Evolutionary conservation across 2,113 vertebrate species (phyloP).

Genomic region (Nothoprocta perdicaria): DNA sequence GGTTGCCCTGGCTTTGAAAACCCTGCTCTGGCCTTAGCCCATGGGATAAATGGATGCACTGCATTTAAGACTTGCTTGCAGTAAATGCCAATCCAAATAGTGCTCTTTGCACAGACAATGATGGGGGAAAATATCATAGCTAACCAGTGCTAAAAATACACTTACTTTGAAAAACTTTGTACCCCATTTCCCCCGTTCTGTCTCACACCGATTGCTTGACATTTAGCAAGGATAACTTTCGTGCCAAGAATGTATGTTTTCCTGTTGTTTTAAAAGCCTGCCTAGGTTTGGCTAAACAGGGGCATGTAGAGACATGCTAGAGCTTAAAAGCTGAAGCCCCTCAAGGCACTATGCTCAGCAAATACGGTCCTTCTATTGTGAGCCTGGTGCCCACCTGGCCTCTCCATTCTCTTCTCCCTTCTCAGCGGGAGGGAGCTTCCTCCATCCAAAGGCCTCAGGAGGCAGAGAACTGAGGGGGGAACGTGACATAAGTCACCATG

Average conservation of each 20-base stretch:
- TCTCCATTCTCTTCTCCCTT: not conserved
- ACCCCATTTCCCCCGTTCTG: not conserved
- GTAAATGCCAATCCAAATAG: not conserved
- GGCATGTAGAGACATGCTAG: not conserved
- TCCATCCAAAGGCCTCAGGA: not conserved
- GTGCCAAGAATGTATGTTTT: not conserved
- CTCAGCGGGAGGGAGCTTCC: not conserved
- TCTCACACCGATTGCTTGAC: accelerated
- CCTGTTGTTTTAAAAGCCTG: not conserved
- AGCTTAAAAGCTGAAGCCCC: not conserved
- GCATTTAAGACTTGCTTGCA: not conserved
- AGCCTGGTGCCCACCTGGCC: not conserved
- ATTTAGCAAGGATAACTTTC: not conserved
- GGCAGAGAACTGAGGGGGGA: not conserved
- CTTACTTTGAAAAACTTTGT: not conserved
- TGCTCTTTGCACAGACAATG: not conserved
- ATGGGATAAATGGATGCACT: too few relatives aligned
- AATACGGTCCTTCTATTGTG: not conserved
- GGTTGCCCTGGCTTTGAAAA: not conserved
- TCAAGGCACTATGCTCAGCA: not conserved
- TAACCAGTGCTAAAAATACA: not conserved
- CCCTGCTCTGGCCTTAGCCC: accelerated
- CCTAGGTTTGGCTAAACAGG: not conserved
- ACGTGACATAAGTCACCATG: not conserved
- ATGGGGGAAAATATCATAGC: not conserved